A percentile compares a stretch with the other conserved stretches of the same genome.
Conservation (phyloP, 2,797 vertebrate species). For the Acipenser oxyrinchus region DNA sequence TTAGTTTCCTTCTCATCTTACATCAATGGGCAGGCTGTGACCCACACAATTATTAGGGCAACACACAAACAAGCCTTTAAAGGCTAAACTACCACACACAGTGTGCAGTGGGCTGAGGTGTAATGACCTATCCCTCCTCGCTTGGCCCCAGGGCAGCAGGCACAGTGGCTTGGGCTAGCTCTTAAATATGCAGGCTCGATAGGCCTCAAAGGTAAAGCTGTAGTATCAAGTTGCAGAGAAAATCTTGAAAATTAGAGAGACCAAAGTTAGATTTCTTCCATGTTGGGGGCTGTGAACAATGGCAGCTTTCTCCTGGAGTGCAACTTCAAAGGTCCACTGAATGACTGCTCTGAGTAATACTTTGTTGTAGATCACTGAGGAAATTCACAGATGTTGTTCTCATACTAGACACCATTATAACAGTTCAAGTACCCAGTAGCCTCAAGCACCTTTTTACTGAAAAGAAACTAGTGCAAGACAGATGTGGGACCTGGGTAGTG, state of each 20-base stretch:
- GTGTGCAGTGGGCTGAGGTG: conserved; percentile 44
- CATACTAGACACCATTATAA: conserved; percentile 65
- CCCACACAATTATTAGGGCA: conserved; percentile 28
- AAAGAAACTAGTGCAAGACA: conserved; percentile 44
- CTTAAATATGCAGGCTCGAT: conserved; percentile 54
- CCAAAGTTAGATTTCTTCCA: conserved; percentile 68
- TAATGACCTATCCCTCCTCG: conserved; percentile 52
- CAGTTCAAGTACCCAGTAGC: conserved; percentile 62
- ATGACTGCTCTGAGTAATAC: conserved; percentile 75
- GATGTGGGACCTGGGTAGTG: conserved; percentile 48
- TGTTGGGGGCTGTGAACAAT: conserved; percentile 72
- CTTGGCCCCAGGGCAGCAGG: conserved; percentile 49
- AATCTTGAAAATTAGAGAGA: conserved; percentile 60
- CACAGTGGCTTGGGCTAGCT: conserved; percentile 50
- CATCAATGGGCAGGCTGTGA: conserved; percentile 26
- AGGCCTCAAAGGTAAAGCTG: conserved; percentile 47
- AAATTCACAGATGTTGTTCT: conserved; percentile 77
- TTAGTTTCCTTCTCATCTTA: conserved; percentile 22
- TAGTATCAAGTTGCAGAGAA: conserved; percentile 67
- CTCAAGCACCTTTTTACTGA: conserved; percentile 50
- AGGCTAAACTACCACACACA: conserved; percentile 48
- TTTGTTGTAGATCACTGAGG: conserved; percentile 76
- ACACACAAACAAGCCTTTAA: conserved; percentile 41
- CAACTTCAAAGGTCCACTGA: conserved; percentile 77
- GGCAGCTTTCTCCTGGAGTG: conserved; percentile 76